Conservation (phyloP, 1,140 invertebrate genomes). For the Zaprionus ornatus region DNA sequence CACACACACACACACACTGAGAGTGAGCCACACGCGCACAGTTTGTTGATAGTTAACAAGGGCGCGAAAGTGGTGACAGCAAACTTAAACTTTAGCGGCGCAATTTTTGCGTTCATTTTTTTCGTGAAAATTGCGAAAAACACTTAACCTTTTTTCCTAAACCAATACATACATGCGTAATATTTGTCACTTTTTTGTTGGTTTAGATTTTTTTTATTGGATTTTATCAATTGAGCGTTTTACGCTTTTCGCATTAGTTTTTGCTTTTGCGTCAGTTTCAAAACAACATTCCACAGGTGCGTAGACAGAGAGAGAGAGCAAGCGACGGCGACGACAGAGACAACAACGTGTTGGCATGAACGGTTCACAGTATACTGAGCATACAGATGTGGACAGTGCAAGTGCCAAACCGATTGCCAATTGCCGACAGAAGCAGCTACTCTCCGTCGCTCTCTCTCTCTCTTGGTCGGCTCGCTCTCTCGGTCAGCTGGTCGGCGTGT, state of each 20-base stretch:
- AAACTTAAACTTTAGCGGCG: constrained; percentile 49
- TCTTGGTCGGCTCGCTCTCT: constrained; percentile 15
- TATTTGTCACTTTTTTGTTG: constrained; percentile 4
- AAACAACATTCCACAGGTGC: constrained; percentile 54
- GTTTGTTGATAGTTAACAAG: constrained; percentile 41
- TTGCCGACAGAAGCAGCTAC: background rate
- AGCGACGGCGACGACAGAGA: constrained; percentile 18
- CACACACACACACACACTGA: constrained; percentile 6
- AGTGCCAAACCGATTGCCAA: constrained; percentile 19
- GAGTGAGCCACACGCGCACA: constrained; percentile 32
- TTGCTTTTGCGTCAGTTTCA: constrained; percentile 41
- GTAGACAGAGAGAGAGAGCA: constrained; percentile 37
- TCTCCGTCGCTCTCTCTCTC: background rate
- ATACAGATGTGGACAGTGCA: background rate
- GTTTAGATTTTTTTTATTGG: constrained; percentile 8
- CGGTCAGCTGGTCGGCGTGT: constrained; percentile 17
- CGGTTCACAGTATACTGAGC: constrained; percentile 71
- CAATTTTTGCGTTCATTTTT: constrained; percentile 39
- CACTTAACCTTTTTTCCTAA: background rate
- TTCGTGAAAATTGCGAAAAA: background rate
- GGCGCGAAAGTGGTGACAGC: constrained; percentile 28
- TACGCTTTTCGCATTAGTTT: constrained; percentile 26
- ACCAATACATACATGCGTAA: constrained; percentile 21
- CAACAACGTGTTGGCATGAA: constrained; percentile 38
- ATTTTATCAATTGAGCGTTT: constrained; percentile 16